Percentiles rank a stretch among this genome's conserved stretches.
phyloP scores from a whole-genome alignment of 2,797 vertebrate genomes.

The Myripristis jacobus region DNA sequence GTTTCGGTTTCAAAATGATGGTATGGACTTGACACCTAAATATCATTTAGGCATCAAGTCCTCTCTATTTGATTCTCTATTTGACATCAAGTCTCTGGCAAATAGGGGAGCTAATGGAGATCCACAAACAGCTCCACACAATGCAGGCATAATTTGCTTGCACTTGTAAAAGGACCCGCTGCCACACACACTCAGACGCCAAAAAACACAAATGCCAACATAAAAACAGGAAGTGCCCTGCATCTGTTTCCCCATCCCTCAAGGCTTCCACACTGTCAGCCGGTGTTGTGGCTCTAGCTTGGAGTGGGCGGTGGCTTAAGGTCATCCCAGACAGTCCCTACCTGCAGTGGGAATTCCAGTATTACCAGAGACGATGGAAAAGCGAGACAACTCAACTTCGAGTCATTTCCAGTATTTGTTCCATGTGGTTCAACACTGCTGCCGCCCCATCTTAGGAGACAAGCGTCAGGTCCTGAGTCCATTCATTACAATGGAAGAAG shows the following conservation, averaged over 20 bases:
- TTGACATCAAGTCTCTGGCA: slow-evolving; percentile 22
- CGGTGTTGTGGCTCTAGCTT: neutral
- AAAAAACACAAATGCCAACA: slow-evolving; percentile 20
- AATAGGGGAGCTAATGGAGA: slow-evolving; percentile 12
- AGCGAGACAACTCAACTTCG: no score
- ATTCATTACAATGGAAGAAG: no score
- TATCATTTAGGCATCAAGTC: no score
- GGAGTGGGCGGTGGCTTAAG: neutral
- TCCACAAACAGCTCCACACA: neutral
- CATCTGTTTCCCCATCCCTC: slow-evolving; percentile 57
- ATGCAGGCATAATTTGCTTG: neutral
- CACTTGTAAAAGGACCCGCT: neutral
- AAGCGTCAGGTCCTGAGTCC: no score
- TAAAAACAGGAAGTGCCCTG: slow-evolving; percentile 60
- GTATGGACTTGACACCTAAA: no score
- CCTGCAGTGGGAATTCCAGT: no score
- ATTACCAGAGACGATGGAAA: no score
- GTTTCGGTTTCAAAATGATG: no score
- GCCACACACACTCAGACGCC: slow-evolving; percentile 21
- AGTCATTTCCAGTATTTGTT: no score
- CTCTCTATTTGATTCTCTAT: slow-evolving; percentile 20
- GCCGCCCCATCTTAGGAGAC: no score
- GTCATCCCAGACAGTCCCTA: no score
- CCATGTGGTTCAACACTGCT: no score
- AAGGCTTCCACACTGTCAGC: neutral